A percentile compares a stretch with the other conserved stretches of the same genome.
These are phyloP conservation scores for Nasonia longicornis DNA, from an alignment of 1,140 invertebrate species.

Conservation along the genomic window DNA sequence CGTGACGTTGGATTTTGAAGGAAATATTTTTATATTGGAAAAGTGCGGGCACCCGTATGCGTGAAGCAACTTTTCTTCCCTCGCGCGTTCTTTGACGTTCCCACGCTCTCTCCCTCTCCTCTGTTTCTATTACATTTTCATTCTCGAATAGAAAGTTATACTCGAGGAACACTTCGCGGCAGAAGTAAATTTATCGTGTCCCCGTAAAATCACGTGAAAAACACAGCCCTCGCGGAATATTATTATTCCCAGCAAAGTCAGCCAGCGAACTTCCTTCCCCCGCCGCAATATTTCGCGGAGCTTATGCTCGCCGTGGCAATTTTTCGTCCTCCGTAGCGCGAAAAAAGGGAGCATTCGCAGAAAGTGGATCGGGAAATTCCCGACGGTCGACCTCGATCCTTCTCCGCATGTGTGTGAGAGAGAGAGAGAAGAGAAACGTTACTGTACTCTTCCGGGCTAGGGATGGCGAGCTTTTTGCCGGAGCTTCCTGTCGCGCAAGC, in stretches of 20 bases:
- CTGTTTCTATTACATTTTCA: too few species aligned
- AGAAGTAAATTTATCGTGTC: too few species aligned
- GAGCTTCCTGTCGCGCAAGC: conserved; percentile 17
- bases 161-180: too few species aligned
- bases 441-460: background rate
- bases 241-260: background rate
- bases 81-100: too few species aligned
- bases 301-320: background rate
- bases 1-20: too few species aligned
- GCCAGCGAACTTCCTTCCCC: background rate
- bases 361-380: conserved; percentile 20
- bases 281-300: background rate
- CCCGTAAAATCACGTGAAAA: too few species aligned
- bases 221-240: too few species aligned
- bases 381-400: conserved; percentile 1
- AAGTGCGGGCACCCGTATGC: too few species aligned
- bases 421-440: background rate
- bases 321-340: background rate
- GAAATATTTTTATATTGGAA: too few species aligned
- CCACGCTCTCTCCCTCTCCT: too few species aligned
- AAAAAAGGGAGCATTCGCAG: background rate
- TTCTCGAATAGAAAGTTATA: too few species aligned
- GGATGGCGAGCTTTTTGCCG: background rate
- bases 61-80: too few species aligned
- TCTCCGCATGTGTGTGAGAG: background rate